phyloP scores from a whole-genome alignment of 2,113 vertebrate genomes.

The Uropsilus gracilis region DNA sequence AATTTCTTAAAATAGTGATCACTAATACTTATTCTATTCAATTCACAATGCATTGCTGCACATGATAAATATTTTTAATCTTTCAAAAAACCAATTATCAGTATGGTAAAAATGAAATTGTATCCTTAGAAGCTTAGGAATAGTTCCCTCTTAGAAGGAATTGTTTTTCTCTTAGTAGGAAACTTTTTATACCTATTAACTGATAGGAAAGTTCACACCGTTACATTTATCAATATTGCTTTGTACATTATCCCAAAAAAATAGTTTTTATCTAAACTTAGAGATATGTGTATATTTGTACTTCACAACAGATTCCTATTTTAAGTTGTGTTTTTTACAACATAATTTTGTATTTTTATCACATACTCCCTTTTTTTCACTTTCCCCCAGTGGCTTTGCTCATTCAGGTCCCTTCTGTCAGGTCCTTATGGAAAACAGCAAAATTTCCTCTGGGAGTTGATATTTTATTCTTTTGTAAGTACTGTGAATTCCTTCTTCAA shows the following conservation, averaged over 20 bases:
- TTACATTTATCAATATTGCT: neutral
- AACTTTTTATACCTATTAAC: neutral
- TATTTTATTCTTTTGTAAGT: neutral
- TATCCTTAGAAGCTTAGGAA: neutral
- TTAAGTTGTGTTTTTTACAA: neutral
- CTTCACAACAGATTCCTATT: neutral
- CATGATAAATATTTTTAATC: neutral
- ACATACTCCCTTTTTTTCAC: neutral
- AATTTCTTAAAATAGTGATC: neutral
- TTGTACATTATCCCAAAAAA: neutral
- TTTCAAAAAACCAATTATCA: neutral
- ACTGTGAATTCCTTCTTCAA: neutral
- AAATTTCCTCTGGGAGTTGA: neutral
- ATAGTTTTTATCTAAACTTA: neutral
- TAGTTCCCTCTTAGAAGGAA: too few species aligned
- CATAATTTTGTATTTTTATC: neutral
- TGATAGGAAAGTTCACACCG: neutral
- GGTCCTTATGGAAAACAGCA: neutral
- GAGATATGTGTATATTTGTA: neutral
- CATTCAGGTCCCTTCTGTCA: neutral
- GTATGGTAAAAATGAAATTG: neutral
- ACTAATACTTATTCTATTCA: neutral
- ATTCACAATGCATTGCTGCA: neutral
- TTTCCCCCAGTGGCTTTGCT: neutral
- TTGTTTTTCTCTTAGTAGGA: too few species aligned